Conservation (phyloP, 2,797 vertebrate genomes). For the Poliocrania exsul region DNA sequence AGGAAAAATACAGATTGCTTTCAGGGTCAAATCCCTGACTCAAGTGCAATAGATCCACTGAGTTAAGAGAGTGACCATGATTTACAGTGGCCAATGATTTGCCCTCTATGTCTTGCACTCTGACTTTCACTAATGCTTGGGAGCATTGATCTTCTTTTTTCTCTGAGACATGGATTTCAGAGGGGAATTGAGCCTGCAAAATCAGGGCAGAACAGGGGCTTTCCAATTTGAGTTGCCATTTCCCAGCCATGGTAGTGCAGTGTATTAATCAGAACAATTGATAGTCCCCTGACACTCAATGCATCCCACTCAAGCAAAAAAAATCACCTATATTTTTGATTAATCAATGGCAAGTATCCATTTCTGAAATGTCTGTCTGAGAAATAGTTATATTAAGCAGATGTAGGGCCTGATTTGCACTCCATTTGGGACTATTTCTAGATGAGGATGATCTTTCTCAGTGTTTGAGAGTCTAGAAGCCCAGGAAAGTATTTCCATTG, state of each 20-base stretch:
- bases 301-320: background rate
- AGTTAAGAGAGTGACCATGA: constrained; percentile 11
- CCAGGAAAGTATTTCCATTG: background rate
- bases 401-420: background rate
- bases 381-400: background rate
- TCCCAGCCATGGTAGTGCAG: background rate
- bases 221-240: constrained; percentile 19
- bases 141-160: constrained; percentile 30
- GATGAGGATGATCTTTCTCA: background rate
- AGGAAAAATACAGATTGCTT: background rate
- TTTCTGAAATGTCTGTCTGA: background rate
- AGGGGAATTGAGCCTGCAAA: constrained; percentile 2
- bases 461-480: background rate
- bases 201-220: background rate
- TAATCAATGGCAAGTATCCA: background rate
- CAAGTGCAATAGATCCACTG: background rate
- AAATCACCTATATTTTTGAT: constrained; percentile 8
- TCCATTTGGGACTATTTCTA: background rate
- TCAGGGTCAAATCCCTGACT: background rate
- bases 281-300: constrained; percentile 22
- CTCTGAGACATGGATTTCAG: constrained; percentile 5
- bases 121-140: constrained; percentile 19
- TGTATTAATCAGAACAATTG: constrained; percentile 64
- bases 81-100: constrained; percentile 29
- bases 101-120: constrained; percentile 2